Percentiles rank a stretch among this genome's conserved stretches.
These are phyloP conservation scores for Sebastiscus tertius DNA, from an alignment of 2,797 vertebrate genomes.

Conservation along the genomic window DNA sequence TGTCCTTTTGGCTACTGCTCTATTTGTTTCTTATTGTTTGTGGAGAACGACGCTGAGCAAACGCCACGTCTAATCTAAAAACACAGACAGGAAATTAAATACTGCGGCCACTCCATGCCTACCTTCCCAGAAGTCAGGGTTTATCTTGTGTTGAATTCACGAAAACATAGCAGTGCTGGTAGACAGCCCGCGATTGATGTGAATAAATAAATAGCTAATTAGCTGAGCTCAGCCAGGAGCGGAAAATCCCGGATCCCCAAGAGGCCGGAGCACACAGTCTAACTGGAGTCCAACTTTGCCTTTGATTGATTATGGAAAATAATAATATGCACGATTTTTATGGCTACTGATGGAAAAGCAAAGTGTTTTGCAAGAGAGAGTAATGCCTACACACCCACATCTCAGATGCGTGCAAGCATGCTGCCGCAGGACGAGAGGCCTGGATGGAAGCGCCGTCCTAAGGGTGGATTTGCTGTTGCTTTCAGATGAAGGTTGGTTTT, in stretches of 20 bases:
- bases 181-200: slow-evolving; percentile 39
- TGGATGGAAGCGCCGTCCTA: slow-evolving; percentile 26
- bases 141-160: slow-evolving; percentile 68
- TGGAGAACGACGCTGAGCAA: slow-evolving; percentile 49
- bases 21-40: slow-evolving; percentile 63
- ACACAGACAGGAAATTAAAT: slow-evolving; percentile 71
- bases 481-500: slow-evolving; percentile 1
- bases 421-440: slow-evolving; percentile 14
- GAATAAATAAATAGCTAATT: slow-evolving; percentile 74
- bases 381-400: slow-evolving; percentile 9
- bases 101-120: slow-evolving; percentile 50
- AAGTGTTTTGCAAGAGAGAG: slow-evolving; percentile 25
- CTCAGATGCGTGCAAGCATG: slow-evolving; percentile 22
- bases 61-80: slow-evolving; percentile 54
- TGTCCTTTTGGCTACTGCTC: slow-evolving; percentile 37
- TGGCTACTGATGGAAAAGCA: slow-evolving; percentile 58
- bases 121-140: slow-evolving; percentile 70
- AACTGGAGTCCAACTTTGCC: slow-evolving; percentile 25
- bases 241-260: slow-evolving; percentile 50
- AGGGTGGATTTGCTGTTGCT: slow-evolving; percentile 22
- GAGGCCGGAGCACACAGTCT: slow-evolving; percentile 17
- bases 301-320: slow-evolving; percentile 60
- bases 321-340: slow-evolving; percentile 46
- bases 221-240: slow-evolving; percentile 38
- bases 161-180: slow-evolving; percentile 49